Percentiles rank a stretch among this genome's conserved stretches.
Conservation (phyloP, 2,113 vertebrate species). For the Xiphorhynchus elegans region DNA sequence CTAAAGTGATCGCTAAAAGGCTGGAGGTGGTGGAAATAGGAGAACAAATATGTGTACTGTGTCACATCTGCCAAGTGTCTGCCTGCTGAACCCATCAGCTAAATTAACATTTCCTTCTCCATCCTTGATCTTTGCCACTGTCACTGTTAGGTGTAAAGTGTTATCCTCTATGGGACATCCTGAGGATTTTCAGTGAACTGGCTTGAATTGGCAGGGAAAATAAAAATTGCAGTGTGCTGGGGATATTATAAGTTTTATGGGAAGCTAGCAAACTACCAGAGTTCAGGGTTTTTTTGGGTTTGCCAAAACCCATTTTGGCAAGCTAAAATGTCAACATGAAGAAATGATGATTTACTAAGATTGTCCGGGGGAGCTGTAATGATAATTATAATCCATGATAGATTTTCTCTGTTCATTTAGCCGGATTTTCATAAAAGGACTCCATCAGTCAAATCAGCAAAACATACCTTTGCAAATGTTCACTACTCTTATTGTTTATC, state of each 20-base stretch:
- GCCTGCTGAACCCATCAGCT: slow-evolving; percentile 29
- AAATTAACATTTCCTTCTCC: slow-evolving; percentile 35
- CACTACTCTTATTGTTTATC: neutral
- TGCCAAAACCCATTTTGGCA: no score
- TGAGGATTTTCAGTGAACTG: neutral
- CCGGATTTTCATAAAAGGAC: neutral
- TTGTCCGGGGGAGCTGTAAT: neutral
- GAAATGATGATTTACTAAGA: neutral
- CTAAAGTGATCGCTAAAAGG: neutral
- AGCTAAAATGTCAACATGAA: neutral
- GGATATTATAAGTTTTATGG: neutral
- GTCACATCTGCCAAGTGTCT: slow-evolving; percentile 42
- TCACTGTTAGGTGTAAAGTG: neutral
- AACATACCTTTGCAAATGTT: neutral
- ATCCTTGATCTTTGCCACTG: neutral
- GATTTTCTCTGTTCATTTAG: slow-evolving; percentile 1
- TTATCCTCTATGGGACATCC: neutral
- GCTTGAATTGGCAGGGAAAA: neutral
- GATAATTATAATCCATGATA: neutral
- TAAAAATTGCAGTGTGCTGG: neutral
- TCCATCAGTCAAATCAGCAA: neutral
- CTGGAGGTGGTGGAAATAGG: neutral
- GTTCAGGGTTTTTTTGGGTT: neutral
- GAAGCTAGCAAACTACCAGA: neutral
- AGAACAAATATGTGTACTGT: neutral